Percentiles rank a stretch among this genome's conserved stretches.
Evolutionary conservation across 1,140 invertebrate species (phyloP).

Genomic region (Drosophila pectinifera): DNA sequence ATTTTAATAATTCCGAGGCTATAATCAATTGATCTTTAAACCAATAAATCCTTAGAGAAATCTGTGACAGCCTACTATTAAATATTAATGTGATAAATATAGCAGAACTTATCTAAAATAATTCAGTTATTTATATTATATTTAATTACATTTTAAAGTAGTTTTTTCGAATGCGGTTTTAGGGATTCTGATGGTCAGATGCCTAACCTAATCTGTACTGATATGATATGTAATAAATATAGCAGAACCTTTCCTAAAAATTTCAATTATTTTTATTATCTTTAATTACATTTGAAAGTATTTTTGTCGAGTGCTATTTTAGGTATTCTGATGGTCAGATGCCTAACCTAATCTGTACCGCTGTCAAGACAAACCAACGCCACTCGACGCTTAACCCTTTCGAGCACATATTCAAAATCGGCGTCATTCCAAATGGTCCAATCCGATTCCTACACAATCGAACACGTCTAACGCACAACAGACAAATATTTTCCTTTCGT

Average conservation of each 20-base stretch:
- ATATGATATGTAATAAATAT: neutral
- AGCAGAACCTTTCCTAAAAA: neutral
- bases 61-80: neutral
- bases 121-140: neutral
- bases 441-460: slow-evolving; percentile 43
- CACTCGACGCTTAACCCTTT: slow-evolving; percentile 19
- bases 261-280: neutral
- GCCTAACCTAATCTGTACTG: slow-evolving; percentile 6
- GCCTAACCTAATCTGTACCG: slow-evolving; percentile 6
- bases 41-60: too few species aligned
- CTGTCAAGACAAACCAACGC: slow-evolving; percentile 3
- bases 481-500: slow-evolving; percentile 48
- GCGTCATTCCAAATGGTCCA: slow-evolving; percentile 30
- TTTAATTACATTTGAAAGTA: neutral
- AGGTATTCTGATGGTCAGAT: neutral
- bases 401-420: slow-evolving; percentile 16
- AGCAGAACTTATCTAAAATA: neutral
- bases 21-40: too few species aligned
- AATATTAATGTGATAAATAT: neutral
- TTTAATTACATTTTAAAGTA: neutral
- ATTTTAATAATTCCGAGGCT: neutral
- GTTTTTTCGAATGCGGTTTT: neutral
- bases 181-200: neutral
- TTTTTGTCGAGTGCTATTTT: neutral
- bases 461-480: slow-evolving; percentile 45